Base-by-base conservation (phyloP, 2,797 vertebrate genomes). In the Lepus townsendii region DNA sequence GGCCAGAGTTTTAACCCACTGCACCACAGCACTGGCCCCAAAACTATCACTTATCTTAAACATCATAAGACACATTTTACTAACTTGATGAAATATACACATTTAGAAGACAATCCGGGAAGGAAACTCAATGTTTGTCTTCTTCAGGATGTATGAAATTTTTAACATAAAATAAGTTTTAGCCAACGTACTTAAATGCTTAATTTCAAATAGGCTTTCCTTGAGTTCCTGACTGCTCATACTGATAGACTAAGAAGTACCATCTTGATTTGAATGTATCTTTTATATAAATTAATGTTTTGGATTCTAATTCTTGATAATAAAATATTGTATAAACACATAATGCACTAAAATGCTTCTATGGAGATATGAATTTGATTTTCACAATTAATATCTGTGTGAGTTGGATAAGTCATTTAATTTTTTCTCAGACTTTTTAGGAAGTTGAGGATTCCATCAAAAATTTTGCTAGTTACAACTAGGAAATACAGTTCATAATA, bases 101-200 rank as follows among this genome's bases (percentile, higher is more conserved):
- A 84, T 13, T n/a, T 54, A 60, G 4, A 54, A 80, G 32, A 10
- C 13, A 85, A 42, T 2, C 26, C 62, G 24, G 60, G 22, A 85
- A 82, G 79, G n/a, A 62, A 95, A 52, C 60, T 47, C 50, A 17
- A 88, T 88, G 54, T 42, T 77, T 88, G 50, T 13, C 27, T 77
- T 71, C 52, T 82, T 3, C n/a, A 82, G 38, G 13, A 60, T 62
- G n/a, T 35, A 65, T 66, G 22, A 7, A 26, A 11, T 47, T 22
- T 42, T 60, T 22, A 65, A 9, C 5, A 76, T 26, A 80, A 76
- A 91, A 79, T 1, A 84, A n/a, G 20, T 84, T 93, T 88, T 68
- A 75, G 20, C 3, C 7, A 75, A 38, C 2, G 7, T 0, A 65
- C 3, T 12, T 14, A 63, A 16, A 71, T 83, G 22, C 1, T 32